Conservation (phyloP, 2,797 vertebrate genomes). For the Thamnophis elegans region DNA sequence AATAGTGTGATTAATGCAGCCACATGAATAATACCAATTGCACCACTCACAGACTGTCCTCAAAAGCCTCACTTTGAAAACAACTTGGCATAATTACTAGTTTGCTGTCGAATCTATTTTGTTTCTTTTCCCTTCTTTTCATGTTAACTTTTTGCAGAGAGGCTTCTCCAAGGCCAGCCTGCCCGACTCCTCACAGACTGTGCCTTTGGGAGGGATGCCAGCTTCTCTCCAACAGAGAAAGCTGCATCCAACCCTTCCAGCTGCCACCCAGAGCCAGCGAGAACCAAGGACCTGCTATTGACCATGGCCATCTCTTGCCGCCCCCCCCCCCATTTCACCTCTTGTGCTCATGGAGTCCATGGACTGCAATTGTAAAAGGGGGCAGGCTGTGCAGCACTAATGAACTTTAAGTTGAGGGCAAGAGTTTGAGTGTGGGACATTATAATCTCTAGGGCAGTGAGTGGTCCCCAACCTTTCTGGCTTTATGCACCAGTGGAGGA, state of each 20-base stretch:
- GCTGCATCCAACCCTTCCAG: background rate
- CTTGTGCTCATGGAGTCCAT: background rate
- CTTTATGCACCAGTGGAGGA: background rate
- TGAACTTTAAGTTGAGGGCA: background rate
- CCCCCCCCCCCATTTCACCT: background rate
- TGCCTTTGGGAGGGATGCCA: background rate
- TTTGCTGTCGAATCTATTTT: background rate
- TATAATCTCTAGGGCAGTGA: background rate
- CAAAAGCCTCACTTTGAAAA: background rate
- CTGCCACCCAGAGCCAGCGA: background rate
- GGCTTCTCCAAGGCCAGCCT: background rate
- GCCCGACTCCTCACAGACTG: background rate
- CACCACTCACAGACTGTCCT: background rate
- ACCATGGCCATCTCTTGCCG: background rate
- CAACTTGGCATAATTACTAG: background rate
- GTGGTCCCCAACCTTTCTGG: background rate
- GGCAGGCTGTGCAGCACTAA: background rate
- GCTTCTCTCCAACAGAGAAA: background rate
- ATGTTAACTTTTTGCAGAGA: background rate
- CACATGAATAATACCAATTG: background rate
- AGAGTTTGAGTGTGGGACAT: background rate
- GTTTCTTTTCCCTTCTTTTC: background rate
- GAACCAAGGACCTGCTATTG: background rate
- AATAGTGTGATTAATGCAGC: background rate
- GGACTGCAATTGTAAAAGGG: background rate